Conservation (phyloP, 2,113 vertebrate species). For the Mionectes macconnelli region DNA sequence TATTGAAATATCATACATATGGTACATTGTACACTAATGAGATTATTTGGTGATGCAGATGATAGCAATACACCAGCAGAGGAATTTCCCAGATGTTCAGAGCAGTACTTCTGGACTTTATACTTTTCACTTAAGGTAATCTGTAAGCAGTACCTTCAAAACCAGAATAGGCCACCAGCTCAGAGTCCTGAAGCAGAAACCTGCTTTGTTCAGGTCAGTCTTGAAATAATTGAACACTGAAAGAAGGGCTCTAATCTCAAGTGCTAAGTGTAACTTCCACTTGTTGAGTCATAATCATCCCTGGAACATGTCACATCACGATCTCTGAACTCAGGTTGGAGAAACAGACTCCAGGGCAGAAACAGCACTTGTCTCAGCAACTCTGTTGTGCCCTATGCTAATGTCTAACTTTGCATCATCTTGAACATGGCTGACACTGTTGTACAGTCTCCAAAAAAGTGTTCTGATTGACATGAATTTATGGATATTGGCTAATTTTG, state of each 20-base stretch:
- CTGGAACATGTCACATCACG: rapidly evolving
- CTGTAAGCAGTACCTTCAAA: not conserved
- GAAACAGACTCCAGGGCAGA: not conserved
- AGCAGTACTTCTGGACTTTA: not conserved
- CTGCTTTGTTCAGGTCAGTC: not conserved
- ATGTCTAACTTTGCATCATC: not conserved
- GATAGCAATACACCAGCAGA: not conserved
- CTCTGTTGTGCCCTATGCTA: not conserved
- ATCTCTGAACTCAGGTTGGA: not conserved
- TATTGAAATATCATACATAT: not conserved
- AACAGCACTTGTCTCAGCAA: not conserved
- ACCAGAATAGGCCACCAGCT: not conserved
- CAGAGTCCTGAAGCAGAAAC: not conserved
- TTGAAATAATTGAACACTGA: not conserved
- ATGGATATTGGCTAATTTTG: not conserved
- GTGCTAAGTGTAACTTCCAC: not conserved
- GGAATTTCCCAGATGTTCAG: not conserved
- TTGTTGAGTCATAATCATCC: not conserved
- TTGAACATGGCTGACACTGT: not conserved
- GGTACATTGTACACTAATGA: not conserved
- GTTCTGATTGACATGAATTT: not conserved
- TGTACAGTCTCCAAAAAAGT: not conserved
- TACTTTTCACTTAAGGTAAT: not conserved
- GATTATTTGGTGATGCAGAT: not conserved
- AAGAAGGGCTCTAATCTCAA: not conserved